Base-by-base conservation (phyloP, 2,113 vertebrate genomes). In the Thinocorus orbignyianus region DNA sequence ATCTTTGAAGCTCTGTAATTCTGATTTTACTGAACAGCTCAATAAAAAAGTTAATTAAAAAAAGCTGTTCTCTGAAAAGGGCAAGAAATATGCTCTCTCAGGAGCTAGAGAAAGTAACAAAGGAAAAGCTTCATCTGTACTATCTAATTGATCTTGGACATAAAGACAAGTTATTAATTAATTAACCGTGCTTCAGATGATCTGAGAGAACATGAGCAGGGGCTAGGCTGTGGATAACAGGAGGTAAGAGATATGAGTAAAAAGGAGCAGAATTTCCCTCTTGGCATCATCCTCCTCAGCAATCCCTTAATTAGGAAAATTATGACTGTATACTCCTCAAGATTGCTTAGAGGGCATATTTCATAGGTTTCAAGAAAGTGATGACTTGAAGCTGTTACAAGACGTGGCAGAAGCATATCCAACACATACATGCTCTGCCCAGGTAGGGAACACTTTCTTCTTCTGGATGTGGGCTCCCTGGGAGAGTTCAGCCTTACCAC, bases 41-140 rank as follows among this genome's bases (percentile, higher is more conserved):
- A 86, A 95, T 86, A 61, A 86, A 81, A 93, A 87, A 49, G 39
- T 90, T 93, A 96, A 97, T 95, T 93, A 81, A 84, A 88, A 68
- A 81, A 94, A 92, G 24, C 90, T 91, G 80, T 71, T 95, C 69
- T 88, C 57, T 84, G 71, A 54, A 91, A 92, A 93, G 82, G 60
- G 64, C 52, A 60, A 88, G 72, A 61, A 33, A 82, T 41, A 88
- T 60, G 39, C 13, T 74, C 79, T 90, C 82, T 78, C 52, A 73
- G 71, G 86, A 93, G 24, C 33, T 55, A 19, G 26, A 44, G 37
- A 74, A n/a, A 84, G 31, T 81, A 86, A 79, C 76, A 96, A 88
- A 96, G 48, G 24, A 84, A 76, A 79, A 88, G 55, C 24, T 66
- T 90, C 7, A 3, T 69, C 30, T 79, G 23, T 51, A 16, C 30